Evolutionary conservation across 2,113 vertebrate genomes (phyloP), one percentile per base, ranked within the genome.

Genomic region (Oncorhynchus kisutch): DNA sequence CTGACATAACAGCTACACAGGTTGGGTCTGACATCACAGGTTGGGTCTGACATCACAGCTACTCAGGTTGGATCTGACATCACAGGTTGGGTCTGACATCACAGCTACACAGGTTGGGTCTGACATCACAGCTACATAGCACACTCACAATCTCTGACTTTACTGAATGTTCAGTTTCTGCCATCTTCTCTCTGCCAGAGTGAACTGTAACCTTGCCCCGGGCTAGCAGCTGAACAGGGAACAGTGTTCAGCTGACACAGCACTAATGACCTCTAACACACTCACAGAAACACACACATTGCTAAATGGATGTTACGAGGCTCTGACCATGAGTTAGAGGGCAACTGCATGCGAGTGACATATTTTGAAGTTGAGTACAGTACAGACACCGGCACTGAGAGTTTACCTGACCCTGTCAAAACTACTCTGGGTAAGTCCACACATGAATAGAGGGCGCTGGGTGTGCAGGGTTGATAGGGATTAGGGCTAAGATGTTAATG

Each of bases 401-500:
- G 39, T 45, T 45, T 45, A 45, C 3, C 31, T 69, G 66, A 76
- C 59, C 49, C 75, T 74, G 76, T 82, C 81, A 82, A 84, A 84
- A 54, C 80, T 85, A 69, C 69, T 27, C 77, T 22, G 29, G 2
- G 74, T 92, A 93, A 93, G 86, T 91, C 82, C 70, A 89, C 85
- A 80, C 71, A 89, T 92, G 86, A 93, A 76, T 85, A 80, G 70
- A 88, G 87, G 78, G 72, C 91, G 80, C 62, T 89, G 83, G 73
- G 88, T 82, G 91, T 93, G 83, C 89, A 92, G 90, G 77, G 88
- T 84, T 87, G 74, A 85, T 89, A 51, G 51, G 86, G 90, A 93
- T 94, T 94, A 94, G 71, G 74, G 82, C 74, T 91, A 91, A 93
- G 80, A 89, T 74, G 74, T 84, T 87, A 80, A 90, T 91, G 87